Evolutionary conservation across 2,113 vertebrate genomes (phyloP).

Genomic region (Pachyramphus minor): DNA sequence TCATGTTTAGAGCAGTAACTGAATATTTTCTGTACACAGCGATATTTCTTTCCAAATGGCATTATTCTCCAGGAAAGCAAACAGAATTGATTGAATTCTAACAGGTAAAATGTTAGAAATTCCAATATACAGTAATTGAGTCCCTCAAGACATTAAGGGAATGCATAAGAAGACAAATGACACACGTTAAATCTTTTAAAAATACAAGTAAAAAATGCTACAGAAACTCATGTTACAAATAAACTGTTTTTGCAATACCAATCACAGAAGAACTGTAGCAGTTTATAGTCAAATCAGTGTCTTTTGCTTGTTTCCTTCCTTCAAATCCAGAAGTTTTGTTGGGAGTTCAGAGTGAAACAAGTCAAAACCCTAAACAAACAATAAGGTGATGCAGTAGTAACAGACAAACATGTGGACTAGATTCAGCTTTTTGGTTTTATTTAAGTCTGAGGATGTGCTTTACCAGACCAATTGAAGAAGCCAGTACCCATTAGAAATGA

Average conservation of each 20-base stretch:
- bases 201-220: constrained; percentile 72
- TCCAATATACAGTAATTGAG: constrained; percentile 71
- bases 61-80: constrained; percentile 73
- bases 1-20: constrained; percentile 74
- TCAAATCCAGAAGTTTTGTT: constrained; percentile 61
- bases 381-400: constrained; percentile 62
- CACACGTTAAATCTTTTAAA: constrained; percentile 65
- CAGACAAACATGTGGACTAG: constrained; percentile 64
- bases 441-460: constrained; percentile 70
- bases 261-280: constrained; percentile 63
- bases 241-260: constrained; percentile 58
- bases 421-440: constrained; percentile 73
- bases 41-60: constrained; percentile 69
- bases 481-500: constrained; percentile 43
- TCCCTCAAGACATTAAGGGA: constrained; percentile 74
- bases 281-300: constrained; percentile 67
- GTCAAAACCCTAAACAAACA: constrained; percentile 64
- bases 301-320: constrained; percentile 66
- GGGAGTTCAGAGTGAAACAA: constrained; percentile 60
- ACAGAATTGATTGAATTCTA: constrained; percentile 63
- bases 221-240: constrained; percentile 69
- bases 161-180: constrained; percentile 72
- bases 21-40: constrained; percentile 67
- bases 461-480: constrained; percentile 67
- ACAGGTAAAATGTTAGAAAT: constrained; percentile 71